Conservation (phyloP, 2,113 vertebrate genomes). For the Beaufortia kweichowensis region DNA sequence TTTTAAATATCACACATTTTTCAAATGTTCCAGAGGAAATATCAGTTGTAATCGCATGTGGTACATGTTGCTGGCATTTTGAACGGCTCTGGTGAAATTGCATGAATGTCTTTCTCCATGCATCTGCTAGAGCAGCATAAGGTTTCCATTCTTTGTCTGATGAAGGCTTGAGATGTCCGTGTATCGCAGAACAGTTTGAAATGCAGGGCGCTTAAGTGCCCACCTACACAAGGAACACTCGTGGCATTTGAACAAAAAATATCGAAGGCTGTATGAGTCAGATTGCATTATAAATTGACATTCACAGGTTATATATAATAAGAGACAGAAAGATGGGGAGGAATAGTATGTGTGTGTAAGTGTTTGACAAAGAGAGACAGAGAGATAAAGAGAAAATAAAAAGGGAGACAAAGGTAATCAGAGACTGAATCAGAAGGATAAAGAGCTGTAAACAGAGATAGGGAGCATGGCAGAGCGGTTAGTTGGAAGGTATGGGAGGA, state of each 20-base stretch:
- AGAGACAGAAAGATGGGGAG: neutral
- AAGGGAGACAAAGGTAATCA: constrained; percentile 1
- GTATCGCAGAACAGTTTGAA: constrained; percentile 7
- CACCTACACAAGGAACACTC: neutral
- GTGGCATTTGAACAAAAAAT: constrained; percentile 29
- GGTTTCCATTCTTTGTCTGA: constrained; percentile 2
- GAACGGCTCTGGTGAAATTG: neutral
- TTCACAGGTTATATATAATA: constrained; percentile 17
- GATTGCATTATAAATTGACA: constrained; percentile 37
- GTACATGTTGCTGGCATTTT: neutral
- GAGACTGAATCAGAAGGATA: constrained; percentile 20
- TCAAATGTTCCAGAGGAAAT: neutral
- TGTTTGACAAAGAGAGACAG: constrained; percentile 6
- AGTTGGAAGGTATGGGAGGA: constrained; percentile 34
- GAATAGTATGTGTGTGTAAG: neutral
- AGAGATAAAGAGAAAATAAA: constrained; percentile 6
- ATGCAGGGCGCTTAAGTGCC: neutral
- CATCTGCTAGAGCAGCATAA: neutral
- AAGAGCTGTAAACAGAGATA: constrained; percentile 20
- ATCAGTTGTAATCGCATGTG: no score
- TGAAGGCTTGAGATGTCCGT: neutral
- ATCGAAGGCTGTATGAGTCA: constrained; percentile 29
- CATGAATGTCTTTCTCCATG: neutral
- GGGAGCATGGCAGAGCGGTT: constrained; percentile 4
- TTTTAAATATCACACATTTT: neutral